Conservation (phyloP, 30 jellyfish, hydroid and myxozoan genomes). For the Phacellophora camtschatica region DNA sequence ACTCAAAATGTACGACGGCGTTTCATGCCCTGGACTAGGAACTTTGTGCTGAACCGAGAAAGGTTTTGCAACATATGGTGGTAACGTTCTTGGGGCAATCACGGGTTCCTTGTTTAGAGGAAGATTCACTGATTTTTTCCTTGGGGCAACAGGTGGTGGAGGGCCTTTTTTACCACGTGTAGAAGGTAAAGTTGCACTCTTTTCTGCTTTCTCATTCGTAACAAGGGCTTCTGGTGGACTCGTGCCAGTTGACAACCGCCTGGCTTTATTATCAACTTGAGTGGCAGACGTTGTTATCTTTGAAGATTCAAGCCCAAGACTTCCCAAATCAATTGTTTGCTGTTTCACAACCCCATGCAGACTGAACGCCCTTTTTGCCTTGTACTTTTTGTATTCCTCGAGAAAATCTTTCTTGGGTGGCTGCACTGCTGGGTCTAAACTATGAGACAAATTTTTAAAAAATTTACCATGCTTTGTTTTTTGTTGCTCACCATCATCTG, state of each 20-base stretch:
- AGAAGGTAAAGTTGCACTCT: conserved; percentile 29
- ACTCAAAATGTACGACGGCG: conserved; percentile 60
- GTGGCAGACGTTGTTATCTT: conserved; percentile 2
- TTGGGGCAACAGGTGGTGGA: conserved; percentile 76
- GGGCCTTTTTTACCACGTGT: conserved; percentile 41
- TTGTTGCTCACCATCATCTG: conserved; percentile 53
- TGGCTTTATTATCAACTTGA: neutral
- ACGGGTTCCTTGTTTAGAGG: conserved; percentile 29
- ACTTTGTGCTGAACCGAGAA: too few relatives aligned
- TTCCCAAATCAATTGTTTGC: conserved; percentile 61
- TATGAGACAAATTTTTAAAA: conserved; percentile 29
- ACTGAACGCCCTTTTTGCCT: conserved; percentile 59
- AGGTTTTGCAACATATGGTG: too few relatives aligned
- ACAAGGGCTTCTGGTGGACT: conserved; percentile 11
- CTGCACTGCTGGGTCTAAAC: conserved; percentile 46
- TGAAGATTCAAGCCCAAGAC: conserved; percentile 9
- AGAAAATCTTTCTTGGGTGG: conserved; percentile 40
- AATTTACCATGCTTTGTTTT: conserved; percentile 44
- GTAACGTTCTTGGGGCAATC: too few relatives aligned
- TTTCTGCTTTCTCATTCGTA: neutral
- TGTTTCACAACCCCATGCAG: conserved; percentile 64
- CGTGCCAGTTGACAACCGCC: conserved; percentile 60
- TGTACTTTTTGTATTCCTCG: conserved; percentile 52
- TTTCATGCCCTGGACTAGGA: conserved; percentile 25
- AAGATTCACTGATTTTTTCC: conserved; percentile 59